These are phyloP conservation scores for Bagarius yarrelli DNA, from an alignment of 2,113 vertebrate genomes.

Conservation along the genomic window DNA sequence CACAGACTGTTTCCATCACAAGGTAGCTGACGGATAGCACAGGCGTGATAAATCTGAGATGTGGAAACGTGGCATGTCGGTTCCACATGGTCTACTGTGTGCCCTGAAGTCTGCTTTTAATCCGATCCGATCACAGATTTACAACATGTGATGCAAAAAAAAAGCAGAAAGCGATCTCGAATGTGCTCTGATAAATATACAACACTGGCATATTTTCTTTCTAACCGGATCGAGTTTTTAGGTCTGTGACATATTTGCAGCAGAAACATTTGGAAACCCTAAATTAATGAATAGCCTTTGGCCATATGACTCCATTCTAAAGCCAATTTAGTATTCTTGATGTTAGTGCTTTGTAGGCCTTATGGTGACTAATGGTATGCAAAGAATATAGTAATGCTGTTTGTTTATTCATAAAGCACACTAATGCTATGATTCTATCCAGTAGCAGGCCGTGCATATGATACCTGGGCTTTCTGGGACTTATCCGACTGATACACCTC, in stretches of 20 bases:
- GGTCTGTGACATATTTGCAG: neutral
- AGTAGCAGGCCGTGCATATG: too few species aligned
- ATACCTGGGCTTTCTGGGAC: too few species aligned
- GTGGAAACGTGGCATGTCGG: constrained; percentile 61
- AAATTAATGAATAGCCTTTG: constrained; percentile 21
- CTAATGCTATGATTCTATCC: neutral
- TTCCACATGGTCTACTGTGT: constrained; percentile 51
- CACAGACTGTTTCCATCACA: constrained; percentile 64
- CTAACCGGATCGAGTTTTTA: neutral
- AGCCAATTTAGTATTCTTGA: constrained; percentile 6
- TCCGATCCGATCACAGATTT: constrained; percentile 59
- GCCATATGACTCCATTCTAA: constrained; percentile 8
- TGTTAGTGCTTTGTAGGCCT: constrained; percentile 4
- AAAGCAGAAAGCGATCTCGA: constrained; percentile 39
- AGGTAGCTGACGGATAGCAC: constrained; percentile 55
- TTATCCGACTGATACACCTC: too few species aligned
- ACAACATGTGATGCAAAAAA: constrained; percentile 50
- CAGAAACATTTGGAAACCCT: constrained; percentile 18
- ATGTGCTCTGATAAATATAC: constrained; percentile 48
- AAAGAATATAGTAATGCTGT: neutral
- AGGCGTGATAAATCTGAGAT: constrained; percentile 57
- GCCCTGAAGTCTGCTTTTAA: constrained; percentile 55
- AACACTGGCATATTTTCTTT: constrained; percentile 34
- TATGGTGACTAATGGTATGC: constrained; percentile 11
- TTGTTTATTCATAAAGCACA: constrained; percentile 14